Conservation (phyloP, 92 coral and sea anemone genomes). For the Montipora capitata region DNA sequence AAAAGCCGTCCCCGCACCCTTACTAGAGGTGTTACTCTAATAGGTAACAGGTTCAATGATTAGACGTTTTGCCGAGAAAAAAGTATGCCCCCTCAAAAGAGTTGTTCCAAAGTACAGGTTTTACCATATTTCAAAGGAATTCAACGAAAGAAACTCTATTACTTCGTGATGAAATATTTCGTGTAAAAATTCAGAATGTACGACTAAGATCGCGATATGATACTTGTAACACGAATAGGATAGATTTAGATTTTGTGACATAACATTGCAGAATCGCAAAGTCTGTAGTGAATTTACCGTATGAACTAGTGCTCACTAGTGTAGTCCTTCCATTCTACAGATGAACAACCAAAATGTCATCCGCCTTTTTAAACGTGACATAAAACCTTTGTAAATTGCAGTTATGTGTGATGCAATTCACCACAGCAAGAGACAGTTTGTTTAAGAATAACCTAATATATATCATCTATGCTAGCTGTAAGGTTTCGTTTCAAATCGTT, state of each 20-base stretch:
- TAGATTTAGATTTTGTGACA: not conserved
- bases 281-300: no score
- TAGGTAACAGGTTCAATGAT: not conserved
- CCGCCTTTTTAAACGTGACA: not conserved
- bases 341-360: conserved; percentile 12
- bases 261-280: not conserved
- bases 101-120: no score
- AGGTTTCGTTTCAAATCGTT: not conserved
- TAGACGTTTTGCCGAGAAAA: no score
- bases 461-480: conserved; percentile 2
- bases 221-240: no score
- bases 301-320: not conserved
- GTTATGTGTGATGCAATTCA: conserved; percentile 4
- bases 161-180: no score
- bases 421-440: conserved; percentile 6
- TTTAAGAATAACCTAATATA: conserved; percentile 1
- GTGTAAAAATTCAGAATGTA: no score
- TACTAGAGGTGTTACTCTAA: not conserved
- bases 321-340: no score
- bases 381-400: conserved; percentile 1
- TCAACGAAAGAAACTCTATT: no score
- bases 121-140: no score
- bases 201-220: no score
- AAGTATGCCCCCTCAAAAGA: no score
- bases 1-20: not conserved